Conservation (phyloP, 2,888 invertebrate species). For the Amphimallon solstitiale region DNA sequence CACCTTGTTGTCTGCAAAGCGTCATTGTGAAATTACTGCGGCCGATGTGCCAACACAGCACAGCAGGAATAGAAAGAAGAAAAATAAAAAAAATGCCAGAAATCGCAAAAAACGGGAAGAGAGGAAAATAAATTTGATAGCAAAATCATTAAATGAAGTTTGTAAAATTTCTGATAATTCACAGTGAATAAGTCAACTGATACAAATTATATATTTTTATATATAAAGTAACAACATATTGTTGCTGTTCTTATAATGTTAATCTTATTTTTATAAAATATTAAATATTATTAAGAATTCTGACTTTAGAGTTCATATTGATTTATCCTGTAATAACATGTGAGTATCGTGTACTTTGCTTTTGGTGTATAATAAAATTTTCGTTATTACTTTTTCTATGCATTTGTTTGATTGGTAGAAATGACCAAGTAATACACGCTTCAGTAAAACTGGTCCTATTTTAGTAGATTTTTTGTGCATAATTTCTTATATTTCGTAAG, state of each 20-base stretch:
- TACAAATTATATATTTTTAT: constrained; percentile 3
- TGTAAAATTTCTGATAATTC: constrained; percentile 57
- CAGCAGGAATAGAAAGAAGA: constrained; percentile 49
- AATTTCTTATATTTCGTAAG: too few relatives aligned
- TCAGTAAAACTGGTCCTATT: too few relatives aligned
- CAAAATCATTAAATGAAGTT: constrained; percentile 53
- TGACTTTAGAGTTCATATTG: constrained; percentile 12
- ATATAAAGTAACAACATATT: constrained; percentile 15
- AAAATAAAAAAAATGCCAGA: constrained; percentile 46
- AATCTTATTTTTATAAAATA: constrained; percentile 31
- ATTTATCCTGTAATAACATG: background rate
- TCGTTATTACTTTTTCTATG: background rate
- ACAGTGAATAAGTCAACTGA: background rate
- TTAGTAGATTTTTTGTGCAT: too few relatives aligned
- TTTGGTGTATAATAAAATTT: constrained; percentile 27
- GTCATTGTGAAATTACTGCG: constrained; percentile 42
- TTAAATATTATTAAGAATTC: background rate
- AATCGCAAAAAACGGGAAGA: constrained; percentile 50
- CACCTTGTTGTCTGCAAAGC: constrained; percentile 39
- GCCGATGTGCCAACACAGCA: constrained; percentile 48
- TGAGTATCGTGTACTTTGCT: background rate
- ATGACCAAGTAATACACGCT: too few relatives aligned
- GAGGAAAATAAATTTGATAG: constrained; percentile 53
- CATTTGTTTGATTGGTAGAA: too few relatives aligned
- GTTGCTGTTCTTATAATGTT: constrained; percentile 12